Evolutionary conservation across 2,888 invertebrate species (phyloP), one percentile per base, ranked within the genome.

Genomic region (Tenthredo amoena): DNA sequence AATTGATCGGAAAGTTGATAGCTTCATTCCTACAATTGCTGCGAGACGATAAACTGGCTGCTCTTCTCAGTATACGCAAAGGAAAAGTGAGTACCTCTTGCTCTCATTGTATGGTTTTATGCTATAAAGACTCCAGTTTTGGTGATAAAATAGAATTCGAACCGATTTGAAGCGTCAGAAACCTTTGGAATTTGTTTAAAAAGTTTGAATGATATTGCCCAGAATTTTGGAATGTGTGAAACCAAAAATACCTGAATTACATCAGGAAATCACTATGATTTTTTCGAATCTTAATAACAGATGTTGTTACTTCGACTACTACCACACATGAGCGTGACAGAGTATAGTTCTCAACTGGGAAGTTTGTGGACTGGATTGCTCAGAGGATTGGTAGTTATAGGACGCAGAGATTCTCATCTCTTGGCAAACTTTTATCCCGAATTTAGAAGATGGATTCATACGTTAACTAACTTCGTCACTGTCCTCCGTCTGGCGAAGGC

Each of bases 61-160:
- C 96, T 90, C 96, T 97, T 94, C 94, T 98, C 91, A 95, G 95
- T 88, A 97, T 98, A 74, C 95, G 97, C 88, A 98, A 98, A 92
- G 98, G 98, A 90, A 96, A 97, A 95, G 97, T 97, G 92, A 90
- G 92, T 89, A 85, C 40, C 43, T 71, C 37, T 7, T 65, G 34
- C 65, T 81, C 10, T 72, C 9, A 81, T 58, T 55, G 7, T 55
- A n/a, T 55, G 7, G 6, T n/a, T 55, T 55, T 55, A 55, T n/a
- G 55, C 47, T 47, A 15, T 15, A n/a, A 18, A 50, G 4, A 18
- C 18, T 12, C 15, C 83, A 10, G 6, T 21, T 2, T 40, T 40
- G 34, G 40, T 62, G 34, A 82, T 34, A 18, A 12, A 84, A 37
- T 84, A 40, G 65, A 47, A 21, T 65, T 55, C 0, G 1, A 40